Evolutionary conservation across 1,140 invertebrate species (phyloP).

Genomic region (Zaprionus gabonicus): DNA sequence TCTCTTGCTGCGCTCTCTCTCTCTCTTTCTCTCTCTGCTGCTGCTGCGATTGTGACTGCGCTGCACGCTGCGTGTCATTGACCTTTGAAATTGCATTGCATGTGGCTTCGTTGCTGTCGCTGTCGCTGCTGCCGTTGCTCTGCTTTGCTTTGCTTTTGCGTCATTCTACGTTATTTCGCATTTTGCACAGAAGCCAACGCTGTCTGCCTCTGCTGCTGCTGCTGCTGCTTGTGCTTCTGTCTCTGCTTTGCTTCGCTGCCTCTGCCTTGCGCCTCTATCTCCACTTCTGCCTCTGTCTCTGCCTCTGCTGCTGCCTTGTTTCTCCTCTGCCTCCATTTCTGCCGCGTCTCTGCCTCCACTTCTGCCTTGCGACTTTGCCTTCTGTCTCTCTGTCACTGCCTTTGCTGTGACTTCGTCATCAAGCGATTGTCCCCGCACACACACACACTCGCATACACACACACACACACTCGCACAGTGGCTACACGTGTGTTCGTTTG

Average conservation of each 20-base stretch:
- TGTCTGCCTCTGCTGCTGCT: conserved; percentile 46
- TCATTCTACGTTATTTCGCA: conserved; percentile 78
- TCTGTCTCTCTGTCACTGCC: not conserved
- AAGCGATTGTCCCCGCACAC: conserved; percentile 37
- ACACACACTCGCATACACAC: not conserved
- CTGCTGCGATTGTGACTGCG: conserved; percentile 36
- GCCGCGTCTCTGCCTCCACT: conserved; percentile 34
- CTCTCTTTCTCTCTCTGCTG: conserved; percentile 1
- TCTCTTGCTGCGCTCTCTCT: not conserved
- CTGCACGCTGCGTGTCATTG: conserved; percentile 79
- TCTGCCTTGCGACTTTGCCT: not conserved
- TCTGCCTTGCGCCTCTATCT: not conserved
- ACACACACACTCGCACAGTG: not conserved
- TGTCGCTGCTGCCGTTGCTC: conserved; percentile 20
- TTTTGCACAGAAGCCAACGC: conserved; percentile 63
- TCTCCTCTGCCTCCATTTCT: not conserved
- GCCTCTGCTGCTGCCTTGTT: conserved; percentile 2
- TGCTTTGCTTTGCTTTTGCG: conserved; percentile 53
- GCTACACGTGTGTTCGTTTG: conserved; percentile 54
- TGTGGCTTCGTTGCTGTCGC: conserved; percentile 65
- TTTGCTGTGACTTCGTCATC: conserved; percentile 61
- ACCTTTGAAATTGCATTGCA: conserved; percentile 83
- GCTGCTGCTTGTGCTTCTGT: conserved; percentile 14
- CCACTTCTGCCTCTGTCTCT: conserved; percentile 36
- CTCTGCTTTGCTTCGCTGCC: not conserved